These are phyloP conservation scores for Cactoblastis cactorum DNA, from an alignment of 2,888 invertebrate species.

Conservation along the genomic window DNA sequence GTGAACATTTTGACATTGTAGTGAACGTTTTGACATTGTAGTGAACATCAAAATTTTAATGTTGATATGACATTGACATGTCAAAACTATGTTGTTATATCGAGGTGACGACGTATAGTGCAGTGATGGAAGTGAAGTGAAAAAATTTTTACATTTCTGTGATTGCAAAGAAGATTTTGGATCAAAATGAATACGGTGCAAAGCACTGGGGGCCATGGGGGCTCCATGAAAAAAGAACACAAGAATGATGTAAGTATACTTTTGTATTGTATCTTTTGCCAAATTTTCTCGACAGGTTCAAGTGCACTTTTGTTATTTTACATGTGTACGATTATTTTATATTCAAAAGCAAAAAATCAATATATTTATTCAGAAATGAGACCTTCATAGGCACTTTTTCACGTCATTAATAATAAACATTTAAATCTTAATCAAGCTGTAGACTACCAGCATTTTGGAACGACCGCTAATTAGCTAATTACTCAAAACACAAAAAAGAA, in stretches of 20 bases:
- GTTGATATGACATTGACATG: background rate
- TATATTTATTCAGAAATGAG: too few species aligned
- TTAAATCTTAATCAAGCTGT: too few species aligned
- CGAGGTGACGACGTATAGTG: background rate
- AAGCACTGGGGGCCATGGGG: slow-evolving; percentile 80
- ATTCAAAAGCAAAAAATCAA: too few species aligned
- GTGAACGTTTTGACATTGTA: background rate
- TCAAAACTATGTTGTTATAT: background rate
- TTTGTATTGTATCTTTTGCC: background rate
- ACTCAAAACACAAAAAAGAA: too few species aligned
- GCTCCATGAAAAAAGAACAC: slow-evolving; percentile 79
- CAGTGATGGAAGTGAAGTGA: background rate
- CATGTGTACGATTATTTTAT: too few species aligned
- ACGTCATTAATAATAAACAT: too few species aligned
- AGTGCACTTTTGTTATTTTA: too few species aligned
- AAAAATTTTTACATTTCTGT: background rate
- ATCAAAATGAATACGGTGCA: slow-evolving; percentile 82
- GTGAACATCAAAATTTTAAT: background rate
- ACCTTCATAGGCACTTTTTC: too few species aligned
- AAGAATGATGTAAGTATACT: slow-evolving; percentile 75
- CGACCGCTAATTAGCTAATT: too few species aligned
- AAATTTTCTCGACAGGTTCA: too few species aligned
- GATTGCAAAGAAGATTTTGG: slow-evolving; percentile 18
- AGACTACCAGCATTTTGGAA: too few species aligned
- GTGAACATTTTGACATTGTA: background rate